Percentiles rank a stretch among this genome's conserved stretches.
Evolutionary conservation across 2,797 vertebrate genomes (phyloP).

Genomic region (Poeciliopsis paucimaculata): DNA sequence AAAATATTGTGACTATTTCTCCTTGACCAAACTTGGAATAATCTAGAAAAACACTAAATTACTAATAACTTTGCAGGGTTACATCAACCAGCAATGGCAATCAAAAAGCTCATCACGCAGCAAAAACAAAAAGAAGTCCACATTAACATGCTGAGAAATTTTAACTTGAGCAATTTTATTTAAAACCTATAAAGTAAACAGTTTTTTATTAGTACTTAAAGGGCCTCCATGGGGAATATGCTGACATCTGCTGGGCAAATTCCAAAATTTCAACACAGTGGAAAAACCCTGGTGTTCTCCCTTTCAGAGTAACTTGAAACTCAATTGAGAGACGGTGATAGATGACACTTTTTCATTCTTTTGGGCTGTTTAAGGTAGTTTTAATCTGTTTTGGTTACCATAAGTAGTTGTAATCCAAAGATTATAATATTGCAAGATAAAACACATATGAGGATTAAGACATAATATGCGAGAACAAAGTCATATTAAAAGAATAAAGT

Average conservation of each 20-base stretch:
- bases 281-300: neutral
- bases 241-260: neutral
- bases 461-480: no score
- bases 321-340: neutral
- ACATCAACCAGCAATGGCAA: neutral
- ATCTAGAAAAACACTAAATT: neutral
- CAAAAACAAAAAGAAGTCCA: neutral
- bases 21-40: neutral
- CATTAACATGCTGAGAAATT: neutral
- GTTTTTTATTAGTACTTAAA: neutral
- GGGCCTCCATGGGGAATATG: neutral
- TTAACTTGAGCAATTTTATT: neutral
- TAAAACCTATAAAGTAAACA: neutral
- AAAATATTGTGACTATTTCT: neutral
- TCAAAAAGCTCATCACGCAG: neutral
- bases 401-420: neutral
- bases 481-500: no score
- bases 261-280: neutral
- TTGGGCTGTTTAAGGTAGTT: neutral
- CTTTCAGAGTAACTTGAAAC: neutral
- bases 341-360: neutral
- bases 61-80: neutral
- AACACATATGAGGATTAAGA: no score
- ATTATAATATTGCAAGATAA: neutral
- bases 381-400: neutral